These are phyloP conservation scores for Oikopleura vanhoeffeni DNA, from an alignment of 23 tunicate species.

Conservation along the genomic window DNA sequence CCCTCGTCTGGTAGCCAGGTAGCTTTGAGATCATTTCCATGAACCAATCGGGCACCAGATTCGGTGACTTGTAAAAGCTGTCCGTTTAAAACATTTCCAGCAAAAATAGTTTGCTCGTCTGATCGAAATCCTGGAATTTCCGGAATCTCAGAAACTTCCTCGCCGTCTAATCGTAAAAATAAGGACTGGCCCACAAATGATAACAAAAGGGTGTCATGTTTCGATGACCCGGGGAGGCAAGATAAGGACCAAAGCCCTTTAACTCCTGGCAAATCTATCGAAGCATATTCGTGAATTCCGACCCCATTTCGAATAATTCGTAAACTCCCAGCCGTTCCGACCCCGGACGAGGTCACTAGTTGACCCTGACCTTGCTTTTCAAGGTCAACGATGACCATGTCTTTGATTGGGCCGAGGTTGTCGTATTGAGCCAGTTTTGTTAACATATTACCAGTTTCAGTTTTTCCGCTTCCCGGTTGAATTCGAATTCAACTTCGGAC, in stretches of 20 bases:
- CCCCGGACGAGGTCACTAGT: slow-evolving; percentile 79
- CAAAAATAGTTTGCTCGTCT: slow-evolving; percentile 38
- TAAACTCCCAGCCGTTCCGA: slow-evolving; percentile 61
- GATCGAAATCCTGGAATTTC: slow-evolving; percentile 55
- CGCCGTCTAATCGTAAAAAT: slow-evolving; percentile 43
- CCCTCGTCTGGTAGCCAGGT: slow-evolving; percentile 51
- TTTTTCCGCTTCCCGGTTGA: slow-evolving; percentile 18
- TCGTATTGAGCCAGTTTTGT: slow-evolving; percentile 50
- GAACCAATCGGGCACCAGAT: slow-evolving; percentile 38
- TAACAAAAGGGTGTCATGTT: slow-evolving; percentile 58
- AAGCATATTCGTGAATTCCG: slow-evolving; percentile 94
- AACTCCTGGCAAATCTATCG: slow-evolving; percentile 69
- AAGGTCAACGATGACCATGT: slow-evolving; percentile 88
- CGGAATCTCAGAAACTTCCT: slow-evolving; percentile 58
- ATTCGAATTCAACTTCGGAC: slow-evolving; percentile 61
- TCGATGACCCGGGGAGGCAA: neutral
- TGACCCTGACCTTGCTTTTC: slow-evolving; percentile 90
- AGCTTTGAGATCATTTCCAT: slow-evolving; percentile 18
- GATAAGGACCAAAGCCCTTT: slow-evolving; percentile 23
- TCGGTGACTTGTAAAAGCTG: slow-evolving; percentile 83
- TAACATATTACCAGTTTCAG: slow-evolving; percentile 20
- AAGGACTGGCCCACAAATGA: slow-evolving; percentile 79
- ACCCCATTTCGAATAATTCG: slow-evolving; percentile 86
- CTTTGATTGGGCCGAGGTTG: slow-evolving; percentile 84
- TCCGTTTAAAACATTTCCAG: slow-evolving; percentile 37